Base-by-base conservation (phyloP, 2,797 vertebrate species). In the Tapirus indicus region DNA sequence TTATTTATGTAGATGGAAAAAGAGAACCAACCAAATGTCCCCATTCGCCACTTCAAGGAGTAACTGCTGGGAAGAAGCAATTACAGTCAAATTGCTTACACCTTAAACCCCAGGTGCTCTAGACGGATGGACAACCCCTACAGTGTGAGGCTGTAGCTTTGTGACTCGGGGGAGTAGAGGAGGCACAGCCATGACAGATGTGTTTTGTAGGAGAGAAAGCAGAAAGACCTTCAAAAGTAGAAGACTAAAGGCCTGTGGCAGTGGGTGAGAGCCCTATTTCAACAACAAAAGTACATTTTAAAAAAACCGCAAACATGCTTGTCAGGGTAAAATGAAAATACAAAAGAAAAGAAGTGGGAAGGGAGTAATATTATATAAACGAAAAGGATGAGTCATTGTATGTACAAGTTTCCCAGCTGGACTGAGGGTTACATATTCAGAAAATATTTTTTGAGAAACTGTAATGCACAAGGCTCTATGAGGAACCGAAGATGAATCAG, bases 21-120 rank as follows among this genome's bases (percentile, higher is more conserved):
- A 94, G 68, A 91, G 92, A 97, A 88, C 80, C 85, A 97, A 96
- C 83, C 95, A 97, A 95, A 94, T n/a, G 94, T 95, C 95, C 97
- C 96, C 82, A 96, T 95, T 92, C 35, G 1, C 95, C 91, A 97
- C 97, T 98, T 98, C 78, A 93, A 98, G 96, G 79, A 97, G 62
- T 97, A 74, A 97, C 97, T 95, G 95, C 98, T 97, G 97, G 68
- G 95, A 97, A 97, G 96, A 98, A 71, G 95, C 97, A 98, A 98
- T 98, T 98, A 98, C 88, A 97, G 69, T 94, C 87, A 96, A 97
- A 98, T 98, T 97, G 97, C 96, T 97, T 97, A 94, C 97, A 97
- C 98, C 97, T 98, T 98, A 98, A 96, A 96, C 96, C 64, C 98
- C 97, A 97, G 97, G 97, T 96, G 95, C 95, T 97, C 97, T 97